Base-by-base conservation (phyloP, 1,140 invertebrate genomes). In the Saccostrea echinata region DNA sequence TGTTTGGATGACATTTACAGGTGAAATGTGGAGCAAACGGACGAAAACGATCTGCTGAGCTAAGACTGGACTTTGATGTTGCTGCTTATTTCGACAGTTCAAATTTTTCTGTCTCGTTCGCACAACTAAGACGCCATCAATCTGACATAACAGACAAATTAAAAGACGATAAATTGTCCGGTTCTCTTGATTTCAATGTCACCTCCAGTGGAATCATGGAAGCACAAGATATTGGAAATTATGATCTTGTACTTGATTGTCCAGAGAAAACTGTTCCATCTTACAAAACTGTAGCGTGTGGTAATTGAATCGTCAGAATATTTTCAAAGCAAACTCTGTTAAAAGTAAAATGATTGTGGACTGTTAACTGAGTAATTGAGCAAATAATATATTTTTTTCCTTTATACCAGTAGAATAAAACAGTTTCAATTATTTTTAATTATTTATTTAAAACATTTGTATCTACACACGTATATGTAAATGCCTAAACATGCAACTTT, bases 21-120 rank as follows among this genome's bases (percentile, higher is more conserved):
- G 27, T 68, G 8, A 68, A 68, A 68, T 68, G 64, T 68, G 64
- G 64, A 1, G n/a, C n/a, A 0, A 12, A 6, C 0, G 64, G 64
- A 8, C 18, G 64, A 21, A 87, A 87, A 76, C 55, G 86, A 35
- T 84, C 86, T 18, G 64, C 82, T 8, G 43, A 57, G 18, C 21
- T 87, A 13, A 52, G 27, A 64, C 35, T 87, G 21, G 76, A 35
- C 16, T 87, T 85, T 85, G 61, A 85, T 21, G 33, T 85, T 13
- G 80, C 64, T 68, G 64, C 64, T 4, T 24, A 27, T 24, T 68
- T 68, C 27, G 64, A 68, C 64, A 68, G 1, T 68, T n/a, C 18
- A 11, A 68, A 21, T 24, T 68, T 68, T 68, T n/a, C 27, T 11
- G 64, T 24, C 11, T n/a, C n/a, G 12, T 68, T 68, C 11, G n/a